Percentiles rank a stretch among this genome's conserved stretches.
phyloP scores from a whole-genome alignment of 1,140 invertebrate species.

The Mya arenaria region DNA sequence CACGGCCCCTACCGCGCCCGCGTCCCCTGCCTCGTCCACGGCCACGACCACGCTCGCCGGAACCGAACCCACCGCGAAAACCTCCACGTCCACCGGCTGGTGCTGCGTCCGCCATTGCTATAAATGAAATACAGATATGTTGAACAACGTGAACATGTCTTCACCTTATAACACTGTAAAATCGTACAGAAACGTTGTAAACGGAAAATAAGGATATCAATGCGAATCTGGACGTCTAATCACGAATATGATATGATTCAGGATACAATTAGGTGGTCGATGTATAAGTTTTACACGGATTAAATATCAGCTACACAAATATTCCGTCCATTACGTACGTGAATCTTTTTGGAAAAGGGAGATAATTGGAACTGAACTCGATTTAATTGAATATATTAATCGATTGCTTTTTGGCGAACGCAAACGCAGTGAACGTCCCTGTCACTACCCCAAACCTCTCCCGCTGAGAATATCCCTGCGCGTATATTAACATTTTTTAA shows the following conservation, averaged over 20 bases:
- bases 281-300: background rate
- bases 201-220: background rate
- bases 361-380: too few relatives aligned
- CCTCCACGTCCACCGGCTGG: conserved; percentile 88
- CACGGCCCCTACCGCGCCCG: conserved; percentile 86
- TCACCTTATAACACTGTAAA: background rate
- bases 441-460: too few relatives aligned
- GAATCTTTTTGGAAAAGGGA: conserved; percentile 56
- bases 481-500: too few relatives aligned
- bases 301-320: background rate
- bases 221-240: background rate
- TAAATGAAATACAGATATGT: conserved; percentile 29
- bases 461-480: too few relatives aligned
- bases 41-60: conserved; percentile 79
- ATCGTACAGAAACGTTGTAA: background rate
- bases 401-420: too few relatives aligned
- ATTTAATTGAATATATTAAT: too few relatives aligned
- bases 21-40: conserved; percentile 88
- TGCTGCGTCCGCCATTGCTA: conserved; percentile 93
- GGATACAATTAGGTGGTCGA: background rate
- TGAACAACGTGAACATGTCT: too few relatives aligned
- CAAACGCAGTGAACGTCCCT: too few relatives aligned
- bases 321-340: conserved; percentile 34
- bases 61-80: conserved; percentile 95
- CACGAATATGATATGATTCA: background rate